Base-by-base conservation (phyloP, 2,888 invertebrate species). In the Hypomecis atomaria region DNA sequence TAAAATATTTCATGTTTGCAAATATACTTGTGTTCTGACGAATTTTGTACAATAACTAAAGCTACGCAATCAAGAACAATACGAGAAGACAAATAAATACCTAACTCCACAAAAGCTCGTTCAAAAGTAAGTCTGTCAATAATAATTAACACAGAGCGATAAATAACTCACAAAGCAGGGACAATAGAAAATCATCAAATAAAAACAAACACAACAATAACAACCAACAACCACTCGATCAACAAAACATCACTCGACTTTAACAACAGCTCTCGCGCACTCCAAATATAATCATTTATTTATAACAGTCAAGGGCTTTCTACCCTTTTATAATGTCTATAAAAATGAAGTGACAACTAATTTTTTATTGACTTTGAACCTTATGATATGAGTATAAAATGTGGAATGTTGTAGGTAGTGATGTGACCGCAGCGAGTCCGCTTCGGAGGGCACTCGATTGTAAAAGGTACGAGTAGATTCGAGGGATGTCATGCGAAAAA, bases 231-330 rank as follows among this genome's bases (percentile, higher is more conserved):
- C 36, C 61, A 61, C 64, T 62, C 50, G 44, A 55, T 64, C 53
- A 59, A 65, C 66, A 67, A 62, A 60, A 57, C 57, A 64, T 64
- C 65, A 65, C 65, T 70, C 60, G 57, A 65, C 48, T 54, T 37
- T 8, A 59, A 70, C 66, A 67, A 67, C 64, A 50, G 64, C 64
- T 56, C 64, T 69, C 57, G 60, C 48, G 63, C 65, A 64, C 67
- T 69, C 66, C 62, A 72, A 71, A 74, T 69, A 74, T 69, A 71
- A 73, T 69, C 52, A 74, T 75, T 74, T 75, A 71, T 76, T 77
- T 76, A 70, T 67, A 70, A 69, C 73, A 74, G 71, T 72, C 73
- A 75, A 76, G 72, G 66, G 67, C 62, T 65, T 72, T 71, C 59
- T 66, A 72, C 75, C 74, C 76, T 75, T 74, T 75, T 66, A 59